Base-by-base conservation (phyloP, 2,888 invertebrate genomes). In the Drosophila monieri region DNA sequence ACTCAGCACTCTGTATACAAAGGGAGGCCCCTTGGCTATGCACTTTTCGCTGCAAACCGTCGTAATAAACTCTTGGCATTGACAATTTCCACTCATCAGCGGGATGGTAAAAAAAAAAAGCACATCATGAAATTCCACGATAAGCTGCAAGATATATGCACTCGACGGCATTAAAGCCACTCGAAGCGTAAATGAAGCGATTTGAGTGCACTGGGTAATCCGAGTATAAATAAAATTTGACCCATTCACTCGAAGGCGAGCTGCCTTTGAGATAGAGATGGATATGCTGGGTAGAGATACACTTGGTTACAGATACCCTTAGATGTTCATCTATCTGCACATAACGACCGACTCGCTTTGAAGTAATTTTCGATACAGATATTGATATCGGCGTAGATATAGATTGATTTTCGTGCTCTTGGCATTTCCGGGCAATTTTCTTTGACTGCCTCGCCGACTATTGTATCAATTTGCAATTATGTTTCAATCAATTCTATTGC, bases 381-480 rank as follows among this genome's bases (percentile, higher is more conserved):
- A 18, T 41, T 18, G 39, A 41, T 41, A 41, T 35, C 35, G 35
- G 35, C 2, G n/a, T 9, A 8, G 39, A 41, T 41, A 41, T 65
- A 35, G 64, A 74, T 74, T 74, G 61, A 69, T 69, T 74, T 72
- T n/a, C 6, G 23, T 18, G 69, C 70, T 71, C 69, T 71, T 71
- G 70, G 70, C 70, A 54, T 71, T 71, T 71, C 70, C 69, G 69
- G 69, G 44, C 61, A 66, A 69, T 55, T 59, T 66, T 57, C 61
- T 61, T 52, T 46, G 12, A 32, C 48, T 47, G 32, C 64, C 58
- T 43, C 52, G 52, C 39, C 39, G 15, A 18, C 60, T 64, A 64
- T 73, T 72, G 65, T 54, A 73, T 76, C 61, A 49, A 68, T 65
- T 80, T 64, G 71, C 67, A 80, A 79, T 78, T 77, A 77, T 76